Base-by-base conservation (phyloP, 1,140 invertebrate species). In the Marisa cornuarietis region DNA sequence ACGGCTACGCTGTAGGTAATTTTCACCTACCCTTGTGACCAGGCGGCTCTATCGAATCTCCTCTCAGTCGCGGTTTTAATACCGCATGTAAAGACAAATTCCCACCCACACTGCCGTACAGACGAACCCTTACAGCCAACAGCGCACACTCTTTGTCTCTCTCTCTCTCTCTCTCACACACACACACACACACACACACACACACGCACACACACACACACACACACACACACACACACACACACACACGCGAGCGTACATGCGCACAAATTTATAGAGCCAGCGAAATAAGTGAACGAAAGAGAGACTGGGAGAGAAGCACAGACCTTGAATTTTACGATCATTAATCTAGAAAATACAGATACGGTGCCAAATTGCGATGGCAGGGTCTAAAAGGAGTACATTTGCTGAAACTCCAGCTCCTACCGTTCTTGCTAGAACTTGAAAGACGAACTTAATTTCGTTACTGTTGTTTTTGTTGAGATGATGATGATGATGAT, bases 261-360 rank as follows among this genome's bases (percentile, higher is more conserved):
- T 51, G 20, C 69, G 52, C 69, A 49, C 13, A 71, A n/a, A n/a
- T n/a, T n/a, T 51, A 8, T 51, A 71, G 3, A 49, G 14, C 42
- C 7, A 69, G n/a, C 24, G 68, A 69, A 69, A 69, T 4, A 13
- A 69, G n/a, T 26, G 66, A n/a, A n/a, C n/a, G n/a, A 69, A 31
- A 69, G 66, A 69, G 66, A 69, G 66, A n/a, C n/a, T 14, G 6
- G n/a, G 66, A 69, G 66, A 69, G 66, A 69, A 31, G 66, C n/a
- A 69, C n/a, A 10, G n/a, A 69, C 31, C 31, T 42, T n/a, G 6
- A 2, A 42, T 42, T 42, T 42, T 42, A 42, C 31, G 31, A 42
- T 42, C 31, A 42, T 42, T 42, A 42, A 42, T 42, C 31, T 42
- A 42, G 3, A 2, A 42, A 42, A n/a, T n/a, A n/a, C 31, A 42